These are phyloP conservation scores for Rhinolophus ferrumequinum DNA, from an alignment of 2,113 vertebrate genomes.

Conservation along the genomic window DNA sequence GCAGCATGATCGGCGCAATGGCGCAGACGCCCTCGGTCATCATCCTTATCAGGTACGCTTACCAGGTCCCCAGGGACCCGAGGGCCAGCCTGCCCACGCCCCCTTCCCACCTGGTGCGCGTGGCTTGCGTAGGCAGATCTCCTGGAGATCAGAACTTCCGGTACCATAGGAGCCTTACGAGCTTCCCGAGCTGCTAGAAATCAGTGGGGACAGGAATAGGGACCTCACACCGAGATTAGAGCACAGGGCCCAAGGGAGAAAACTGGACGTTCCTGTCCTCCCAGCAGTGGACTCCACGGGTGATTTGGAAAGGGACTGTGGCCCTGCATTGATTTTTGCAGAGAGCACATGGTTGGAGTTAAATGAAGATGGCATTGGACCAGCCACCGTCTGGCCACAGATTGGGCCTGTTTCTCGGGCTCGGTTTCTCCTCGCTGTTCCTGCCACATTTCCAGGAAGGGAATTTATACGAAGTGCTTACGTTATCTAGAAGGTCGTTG, in stretches of 20 bases:
- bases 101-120: fast-evolving
- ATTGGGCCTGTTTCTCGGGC: too few species aligned
- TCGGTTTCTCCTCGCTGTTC: too few species aligned
- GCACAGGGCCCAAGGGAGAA: not conserved
- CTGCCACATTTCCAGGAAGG: not conserved
- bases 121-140: not conserved
- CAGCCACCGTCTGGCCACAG: not conserved
- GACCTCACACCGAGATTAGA: not conserved
- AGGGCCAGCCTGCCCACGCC: fast-evolving
- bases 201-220: fast-evolving
- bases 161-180: fast-evolving
- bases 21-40: slow-evolving; percentile 98
- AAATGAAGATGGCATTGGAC: not conserved
- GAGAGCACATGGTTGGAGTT: not conserved
- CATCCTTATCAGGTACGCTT: slow-evolving; percentile 94
- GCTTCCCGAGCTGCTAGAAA: not conserved
- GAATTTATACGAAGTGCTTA: not conserved
- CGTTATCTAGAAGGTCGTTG: not conserved
- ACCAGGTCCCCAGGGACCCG: not conserved
- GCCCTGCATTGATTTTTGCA: not conserved
- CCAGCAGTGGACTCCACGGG: not conserved
- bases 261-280: not conserved
- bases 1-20: slow-evolving; percentile 99
- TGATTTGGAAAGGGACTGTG: not conserved
- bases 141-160: not conserved